These are phyloP conservation scores for roundworm (Caenorhabditis elegans) DNA, from an alignment of 1,140 invertebrate genomes.

Conservation along the genomic window WBcel235 BX284602.5:5966501-5967000, in stretches of 20 bases:
- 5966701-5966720: conserved; percentile 29
- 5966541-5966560: too few species aligned
- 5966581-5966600: background rate
- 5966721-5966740: background rate
- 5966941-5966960: conserved; percentile 1
- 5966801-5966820: background rate
- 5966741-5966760: conserved; percentile 28
- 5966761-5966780: conserved; percentile 27
- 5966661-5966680: background rate
- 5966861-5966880: conserved; percentile 1
- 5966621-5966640: background rate
- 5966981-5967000: background rate
- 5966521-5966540: too few species aligned
- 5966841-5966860: background rate
- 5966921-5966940: background rate
- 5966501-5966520: too few species aligned
- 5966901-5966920: background rate
- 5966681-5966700: conserved; percentile 31
- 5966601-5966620: background rate
- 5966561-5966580: too few species aligned
- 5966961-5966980: background rate
- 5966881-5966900: background rate
- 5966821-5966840: background rate
- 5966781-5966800: background rate
- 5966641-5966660: conserved; percentile 22